These are phyloP conservation scores for Bombus terrestris DNA, from an alignment of 1,140 invertebrate genomes.

Conservation along the genomic window DNA sequence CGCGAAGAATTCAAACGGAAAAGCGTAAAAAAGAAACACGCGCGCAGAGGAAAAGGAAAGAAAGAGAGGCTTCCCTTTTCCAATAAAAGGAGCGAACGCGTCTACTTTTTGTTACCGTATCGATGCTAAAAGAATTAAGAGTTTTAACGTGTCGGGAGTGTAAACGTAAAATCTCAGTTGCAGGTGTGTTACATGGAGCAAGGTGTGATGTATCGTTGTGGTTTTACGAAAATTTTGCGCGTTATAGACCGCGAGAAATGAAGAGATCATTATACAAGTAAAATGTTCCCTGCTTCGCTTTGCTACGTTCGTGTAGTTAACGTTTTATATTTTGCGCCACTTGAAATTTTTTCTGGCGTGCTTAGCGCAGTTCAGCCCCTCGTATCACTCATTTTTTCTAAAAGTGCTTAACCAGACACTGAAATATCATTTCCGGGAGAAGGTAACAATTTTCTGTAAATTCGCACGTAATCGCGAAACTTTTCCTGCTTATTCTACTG, in stretches of 20 bases:
- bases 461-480: neutral
- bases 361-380: neutral
- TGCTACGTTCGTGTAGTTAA: neutral
- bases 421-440: neutral
- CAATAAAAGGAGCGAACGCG: neutral
- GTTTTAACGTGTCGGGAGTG: constrained; percentile 30
- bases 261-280: constrained; percentile 27
- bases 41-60: neutral
- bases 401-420: constrained; percentile 10
- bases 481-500: neutral
- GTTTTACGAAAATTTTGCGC: neutral
- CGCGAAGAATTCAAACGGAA: neutral
- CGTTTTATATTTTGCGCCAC: constrained; percentile 20
- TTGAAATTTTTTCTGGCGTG: neutral
- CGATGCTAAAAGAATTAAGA: constrained; percentile 13
- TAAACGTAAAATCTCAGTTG: neutral
- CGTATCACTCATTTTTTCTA: neutral
- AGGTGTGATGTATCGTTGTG: neutral
- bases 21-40: neutral
- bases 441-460: neutral
- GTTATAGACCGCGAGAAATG: neutral
- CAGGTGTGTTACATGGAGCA: neutral
- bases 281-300: neutral
- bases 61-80: neutral
- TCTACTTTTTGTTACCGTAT: neutral